Conservation (phyloP, 2,888 invertebrate genomes). For the Drosophila kanekoi region DNA sequence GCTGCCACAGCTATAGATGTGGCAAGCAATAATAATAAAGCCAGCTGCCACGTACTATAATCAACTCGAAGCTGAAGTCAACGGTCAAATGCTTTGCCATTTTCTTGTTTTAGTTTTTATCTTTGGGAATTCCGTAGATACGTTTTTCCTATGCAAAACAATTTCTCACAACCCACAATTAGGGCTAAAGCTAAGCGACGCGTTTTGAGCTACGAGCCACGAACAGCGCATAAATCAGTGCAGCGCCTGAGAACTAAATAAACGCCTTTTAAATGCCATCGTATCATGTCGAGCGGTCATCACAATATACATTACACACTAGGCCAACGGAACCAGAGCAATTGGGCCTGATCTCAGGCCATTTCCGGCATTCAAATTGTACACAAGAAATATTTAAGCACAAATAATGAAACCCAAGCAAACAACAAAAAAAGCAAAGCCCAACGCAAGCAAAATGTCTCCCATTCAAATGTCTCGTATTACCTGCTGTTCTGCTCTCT, state of each 20-base stretch:
- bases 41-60: slow-evolving; percentile 21
- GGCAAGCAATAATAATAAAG: slow-evolving; percentile 67
- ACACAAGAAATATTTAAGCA: slow-evolving; percentile 1
- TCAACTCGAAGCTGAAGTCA: slow-evolving; percentile 42
- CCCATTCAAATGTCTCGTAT: slow-evolving; percentile 32
- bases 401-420: slow-evolving; percentile 4
- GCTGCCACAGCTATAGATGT: too few relatives aligned
- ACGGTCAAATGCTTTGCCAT: slow-evolving; percentile 54
- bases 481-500: slow-evolving; percentile 31
- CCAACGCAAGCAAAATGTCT: slow-evolving; percentile 15
- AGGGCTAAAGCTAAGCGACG: slow-evolving; percentile 38
- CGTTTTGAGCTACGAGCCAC: slow-evolving; percentile 30
- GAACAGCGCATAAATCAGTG: slow-evolving; percentile 29
- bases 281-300: slow-evolving; percentile 44
- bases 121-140: slow-evolving; percentile 65
- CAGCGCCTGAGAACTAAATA: slow-evolving; percentile 30
- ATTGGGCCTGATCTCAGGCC: slow-evolving; percentile 50
- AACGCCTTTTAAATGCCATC: slow-evolving; percentile 17
- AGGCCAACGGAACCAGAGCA: slow-evolving; percentile 72
- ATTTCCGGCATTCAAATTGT: slow-evolving; percentile 45
- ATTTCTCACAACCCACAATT: slow-evolving; percentile 63
- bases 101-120: slow-evolving; percentile 17
- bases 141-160: slow-evolving; percentile 54
- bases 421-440: slow-evolving; percentile 7
- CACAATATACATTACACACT: slow-evolving; percentile 30